Evolutionary conservation across 2,113 vertebrate genomes (phyloP), one percentile per base, ranked within the genome.

Genomic region (Perognathus longimembris): DNA sequence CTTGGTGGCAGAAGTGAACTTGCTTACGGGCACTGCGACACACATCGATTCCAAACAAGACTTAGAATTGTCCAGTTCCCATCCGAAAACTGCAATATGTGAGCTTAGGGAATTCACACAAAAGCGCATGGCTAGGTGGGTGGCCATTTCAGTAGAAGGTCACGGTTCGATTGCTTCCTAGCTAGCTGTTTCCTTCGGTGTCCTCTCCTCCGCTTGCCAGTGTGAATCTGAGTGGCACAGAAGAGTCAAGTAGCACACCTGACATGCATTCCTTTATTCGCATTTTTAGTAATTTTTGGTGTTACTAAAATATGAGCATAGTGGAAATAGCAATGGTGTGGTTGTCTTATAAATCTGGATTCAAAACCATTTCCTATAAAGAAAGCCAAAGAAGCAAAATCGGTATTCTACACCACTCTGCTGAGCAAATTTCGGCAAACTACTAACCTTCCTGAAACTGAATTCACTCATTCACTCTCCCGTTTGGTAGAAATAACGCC

Each of bases 331-430:
- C 7, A 73, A 34, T 40, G 20, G 14, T 14, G 90, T 90, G 57
- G 38, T 28, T 61, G 20, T 90, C 36, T 45, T 61, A 42, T 17
- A 80, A 38, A 75, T 83, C 26, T 71, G 61, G 5, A 75, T 90
- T 80, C 21, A 71, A 92, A 90, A 63, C 45, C 50, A 54, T 45
- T 69, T 89, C 36, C 45, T 86, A 54, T 7, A 64, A 77, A 92
- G 12, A 71, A 57, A 67, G 71, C 57, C 80, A 75, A 86, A 42
- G 15, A 63, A 77, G 26, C 20, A 66, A 74, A 90, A 77, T 20
- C 7, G 61, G 61, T 82, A n/a, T 61, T 32, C 38, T 42, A 36
- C 5, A 57, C 26, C 15, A 61, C 30, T 17, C 26, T 71, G 28
- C 36, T 79, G 28, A 34, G 32, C 0, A 57, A 63, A 95, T 73